Base-by-base conservation (phyloP, 2,888 invertebrate genomes). In the Leuctra nigra region DNA sequence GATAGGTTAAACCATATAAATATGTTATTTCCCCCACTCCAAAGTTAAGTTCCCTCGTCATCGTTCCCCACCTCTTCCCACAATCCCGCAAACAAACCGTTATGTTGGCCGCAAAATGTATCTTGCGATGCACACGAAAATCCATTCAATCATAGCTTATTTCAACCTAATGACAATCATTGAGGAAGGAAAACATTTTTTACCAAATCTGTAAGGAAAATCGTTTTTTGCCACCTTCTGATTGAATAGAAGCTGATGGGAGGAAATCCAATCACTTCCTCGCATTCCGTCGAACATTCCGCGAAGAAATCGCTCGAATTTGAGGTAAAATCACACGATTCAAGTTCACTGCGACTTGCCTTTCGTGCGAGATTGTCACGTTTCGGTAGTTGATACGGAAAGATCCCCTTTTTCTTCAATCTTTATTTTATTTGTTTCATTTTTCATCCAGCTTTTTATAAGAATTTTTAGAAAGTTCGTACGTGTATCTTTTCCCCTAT, bases 351-450 rank as follows among this genome's bases (percentile, higher is more conserved):
- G 29, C 20, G 39, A 41, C 54, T 24, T 11, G 29, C 29, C 29
- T 29, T 7, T 29, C 6, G 29, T 11, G 11, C 7, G 11, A 29
- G 6, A 39, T 36, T 36, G 50, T 35, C 39, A 56, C 38, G 38
- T 50, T 16, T 20, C 25, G 9, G 16, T 50, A 52, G 56, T 52
- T 56, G 50, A 52, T 50, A 47, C 38, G 39, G 52, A 38, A 56
- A 25, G 35, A 18, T 38, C 22, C 39, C 33, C 23, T 53, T n/a
- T 20, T 50, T 18, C 33, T 54, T 29, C 24, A 35, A 29, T 48
- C 52, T 58, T 58, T 50, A 58, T 58, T 59, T 56, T 53, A 56
- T 59, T 56, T 59, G 55, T 59, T 59, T 59, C 55, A 56, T 59
- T 55, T 59, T 59, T 55, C 39, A 25, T 54, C 44, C 54, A 22